Conservation (phyloP, 2,797 vertebrate species). For the Sebastes melanostomus region DNA sequence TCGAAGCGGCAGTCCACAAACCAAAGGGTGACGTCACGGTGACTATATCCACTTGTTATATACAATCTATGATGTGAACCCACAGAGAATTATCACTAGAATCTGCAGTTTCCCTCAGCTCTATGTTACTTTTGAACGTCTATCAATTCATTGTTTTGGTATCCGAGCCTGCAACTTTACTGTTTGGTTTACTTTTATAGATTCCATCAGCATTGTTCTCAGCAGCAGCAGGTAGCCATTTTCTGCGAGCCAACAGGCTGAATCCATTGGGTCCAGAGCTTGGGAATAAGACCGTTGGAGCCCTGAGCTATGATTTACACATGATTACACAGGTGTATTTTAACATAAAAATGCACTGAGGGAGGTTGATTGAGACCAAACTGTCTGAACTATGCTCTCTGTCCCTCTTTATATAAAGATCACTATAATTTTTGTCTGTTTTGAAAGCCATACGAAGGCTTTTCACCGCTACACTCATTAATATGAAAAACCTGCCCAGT, state of each 20-base stretch:
- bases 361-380: conserved; percentile 6
- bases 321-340: conserved; percentile 57
- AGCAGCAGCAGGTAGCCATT: not conserved
- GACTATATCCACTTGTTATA: too few relatives aligned
- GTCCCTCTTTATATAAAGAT: conserved; percentile 31
- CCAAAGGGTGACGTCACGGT: too few relatives aligned
- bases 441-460: conserved; percentile 25
- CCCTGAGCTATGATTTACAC: conserved; percentile 22
- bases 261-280: not conserved
- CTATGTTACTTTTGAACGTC: not conserved
- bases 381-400: conserved; percentile 14
- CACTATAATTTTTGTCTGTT: conserved; percentile 45
- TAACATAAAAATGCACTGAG: not conserved
- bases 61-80: not conserved
- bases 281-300: not conserved
- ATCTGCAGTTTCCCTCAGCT: not conserved
- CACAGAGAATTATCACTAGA: not conserved
- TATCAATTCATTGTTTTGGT: not conserved
- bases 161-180: not conserved
- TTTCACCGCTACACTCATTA: conserved; percentile 40
- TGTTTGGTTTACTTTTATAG: not conserved
- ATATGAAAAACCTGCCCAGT: conserved; percentile 9
- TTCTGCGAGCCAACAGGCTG: not conserved
- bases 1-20: too few relatives aligned
- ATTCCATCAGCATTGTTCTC: not conserved